Evolutionary conservation across 2,888 invertebrate species (phyloP), one percentile per base, ranked within the genome.

Genomic region (Euspilapteryx auroguttella): DNA sequence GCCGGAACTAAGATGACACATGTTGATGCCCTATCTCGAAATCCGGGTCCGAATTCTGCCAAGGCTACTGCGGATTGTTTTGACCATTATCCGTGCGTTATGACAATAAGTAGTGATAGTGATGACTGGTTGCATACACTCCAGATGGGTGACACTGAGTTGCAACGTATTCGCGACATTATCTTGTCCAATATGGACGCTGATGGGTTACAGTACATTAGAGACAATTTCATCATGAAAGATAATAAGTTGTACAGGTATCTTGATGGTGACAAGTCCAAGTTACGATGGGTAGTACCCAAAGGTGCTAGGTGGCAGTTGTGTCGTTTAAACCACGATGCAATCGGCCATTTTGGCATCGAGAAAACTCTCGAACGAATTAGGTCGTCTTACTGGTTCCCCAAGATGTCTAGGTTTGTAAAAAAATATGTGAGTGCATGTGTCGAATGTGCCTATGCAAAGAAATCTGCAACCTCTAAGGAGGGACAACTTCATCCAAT

Each of bases 401-500:
- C 49, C 0, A 40, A 44, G 4, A 52, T 63, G 53, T 36, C 39
- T 17, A 29, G 37, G 2, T 57, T 53, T 24, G 47, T 59, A 1
- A 44, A 48, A 26, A 45, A 54, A 29, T 61, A 68, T 33, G 52
- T 65, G 3, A 32, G 25, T 1, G 43, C 52, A 5, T 66, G 63
- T 34, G 37, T 65, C 2, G 37, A 50, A 3, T 68, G 62, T 32
- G 29, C 58, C 2, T 50, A 50, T 24, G 38, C 44, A 12, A 61
- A 63, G 34, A 32, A 37, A 3, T 29, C 31, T 9, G 24, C 36
- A 11, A 45, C 44, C 9, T 38, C 36, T 22, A 39, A 36, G 30
- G 40, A 45, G 31, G 59, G 59, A 6, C 36, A 38, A 11, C 32
- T 65, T n/a, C 45, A 61, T 28, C 50, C 57, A 0, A 64, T 65